phyloP scores from a whole-genome alignment of 1,140 invertebrate genomes.

The Ooceraea biroi region DNA sequence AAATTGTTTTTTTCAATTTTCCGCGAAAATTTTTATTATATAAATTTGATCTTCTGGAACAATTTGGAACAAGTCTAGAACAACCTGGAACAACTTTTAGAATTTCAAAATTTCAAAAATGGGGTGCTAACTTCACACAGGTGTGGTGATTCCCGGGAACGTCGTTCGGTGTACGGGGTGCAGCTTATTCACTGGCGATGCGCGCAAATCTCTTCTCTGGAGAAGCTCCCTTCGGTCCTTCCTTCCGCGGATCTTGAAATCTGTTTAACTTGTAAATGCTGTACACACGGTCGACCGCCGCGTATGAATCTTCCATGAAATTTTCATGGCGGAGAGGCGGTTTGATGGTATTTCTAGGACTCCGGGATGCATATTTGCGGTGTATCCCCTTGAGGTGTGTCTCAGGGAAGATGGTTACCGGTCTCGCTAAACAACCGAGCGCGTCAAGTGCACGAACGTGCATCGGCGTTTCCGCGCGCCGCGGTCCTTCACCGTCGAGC shows the following conservation, averaged over 20 bases:
- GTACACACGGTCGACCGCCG: background rate
- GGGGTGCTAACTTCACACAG: too few relatives aligned
- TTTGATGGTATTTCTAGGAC: conserved; percentile 35
- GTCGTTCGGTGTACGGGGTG: conserved; percentile 24
- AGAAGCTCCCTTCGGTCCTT: background rate
- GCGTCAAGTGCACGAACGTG: conserved; percentile 9
- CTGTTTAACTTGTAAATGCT: conserved; percentile 59
- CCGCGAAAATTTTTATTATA: too few relatives aligned
- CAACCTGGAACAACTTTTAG: too few relatives aligned
- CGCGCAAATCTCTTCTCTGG: background rate
- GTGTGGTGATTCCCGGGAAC: background rate
- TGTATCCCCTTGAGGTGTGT: conserved; percentile 35
- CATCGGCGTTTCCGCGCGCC: background rate
- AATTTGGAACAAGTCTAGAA: too few relatives aligned
- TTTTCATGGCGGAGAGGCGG: conserved; percentile 28
- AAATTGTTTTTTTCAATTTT: too few relatives aligned
- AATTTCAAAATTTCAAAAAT: too few relatives aligned
- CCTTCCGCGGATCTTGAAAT: conserved; percentile 27
- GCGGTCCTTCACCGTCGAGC: background rate
- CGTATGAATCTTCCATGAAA: conserved; percentile 23
- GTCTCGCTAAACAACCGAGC: conserved; percentile 38
- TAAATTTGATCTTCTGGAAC: too few relatives aligned
- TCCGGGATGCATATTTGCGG: conserved; percentile 37
- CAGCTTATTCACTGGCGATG: conserved; percentile 19
- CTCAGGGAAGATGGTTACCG: conserved; percentile 27